These are phyloP conservation scores for Allacma fusca DNA, from an alignment of 2,888 invertebrate genomes.

Conservation along the genomic window DNA sequence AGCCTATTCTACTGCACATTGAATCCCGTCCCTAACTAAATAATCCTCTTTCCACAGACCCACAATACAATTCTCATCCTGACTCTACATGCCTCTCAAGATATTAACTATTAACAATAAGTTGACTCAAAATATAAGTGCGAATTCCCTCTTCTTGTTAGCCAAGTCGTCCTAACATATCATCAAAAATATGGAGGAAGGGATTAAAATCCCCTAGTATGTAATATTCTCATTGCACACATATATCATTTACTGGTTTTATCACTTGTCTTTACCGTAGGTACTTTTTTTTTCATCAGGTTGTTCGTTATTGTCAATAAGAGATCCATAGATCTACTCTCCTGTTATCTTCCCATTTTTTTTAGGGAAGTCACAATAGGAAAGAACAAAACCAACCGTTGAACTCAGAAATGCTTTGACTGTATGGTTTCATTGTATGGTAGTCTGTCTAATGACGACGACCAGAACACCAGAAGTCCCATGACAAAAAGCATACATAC, in stretches of 20 bases:
- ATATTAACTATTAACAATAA: not conserved
- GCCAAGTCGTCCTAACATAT: constrained; percentile 1
- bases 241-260: no score
- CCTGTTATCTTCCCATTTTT: not conserved
- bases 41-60: not conserved
- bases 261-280: no score
- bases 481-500: not conserved
- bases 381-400: constrained; percentile 6
- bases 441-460: not conserved
- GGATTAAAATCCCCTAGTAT: not conserved
- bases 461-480: no score
- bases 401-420: not conserved
- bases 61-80: not conserved
- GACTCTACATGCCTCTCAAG: not conserved
- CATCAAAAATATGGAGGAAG: not conserved
- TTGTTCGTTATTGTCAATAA: no score
- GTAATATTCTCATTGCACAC: no score
- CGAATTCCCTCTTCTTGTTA: constrained; percentile 39
- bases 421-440: not conserved
- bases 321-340: no score
- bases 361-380: not conserved
- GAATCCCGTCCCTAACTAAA: no score
- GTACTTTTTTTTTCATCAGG: no score
- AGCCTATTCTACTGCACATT: no score
- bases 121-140: constrained; percentile 30